Evolutionary conservation across 2,888 invertebrate species (phyloP), one percentile per base, ranked within the genome.

Genomic region (Melinopterus prodromus): DNA sequence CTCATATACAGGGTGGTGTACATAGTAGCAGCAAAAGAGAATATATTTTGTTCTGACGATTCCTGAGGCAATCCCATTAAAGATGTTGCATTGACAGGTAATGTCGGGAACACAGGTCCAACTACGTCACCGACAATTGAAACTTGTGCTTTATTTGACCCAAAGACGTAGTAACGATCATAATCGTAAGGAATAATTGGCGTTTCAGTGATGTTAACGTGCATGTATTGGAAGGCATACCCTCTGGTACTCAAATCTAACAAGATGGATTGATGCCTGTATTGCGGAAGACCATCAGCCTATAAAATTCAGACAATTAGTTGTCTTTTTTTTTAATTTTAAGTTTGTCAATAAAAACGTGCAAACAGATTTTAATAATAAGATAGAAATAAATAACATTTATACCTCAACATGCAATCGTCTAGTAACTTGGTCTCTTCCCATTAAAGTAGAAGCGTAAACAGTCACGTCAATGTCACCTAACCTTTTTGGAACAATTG

Each of bases 21-120:
- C 89, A 98, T 93, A 90, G 98, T 98, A 15, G 96, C 96, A 0
- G 98, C 98, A 90, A 99, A 98, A 84, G 98, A 98, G 90, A 98
- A 99, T 92, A 98, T 96, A 87, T 97, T 98, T 89, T 98, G 98
- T 88, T 99, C 99, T 0, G 95, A 98, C 0, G 95, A 95, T 87
- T 97, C 97, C 93, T 93, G 87, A 0, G 97, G 97, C 83, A 97
- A 86, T 85, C 94, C 90, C 1, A 97, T 90, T 78, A 97, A 87
- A 16, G 96, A 96, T 7, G 95, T 94, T 0, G 97, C 96, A 86
- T 97, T 97, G 6, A 97, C 94, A 0, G 97, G 97, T 96, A 97
- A 97, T 0, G 96, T 96, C 0, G 97, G 97, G 88, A 97, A 98
- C 81, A 97, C 95, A 0, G 98, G 96, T 0, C 98, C 98, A 0